phyloP scores from a whole-genome alignment of 2,888 invertebrate genomes.

The Aspidapion aeneum region DNA sequence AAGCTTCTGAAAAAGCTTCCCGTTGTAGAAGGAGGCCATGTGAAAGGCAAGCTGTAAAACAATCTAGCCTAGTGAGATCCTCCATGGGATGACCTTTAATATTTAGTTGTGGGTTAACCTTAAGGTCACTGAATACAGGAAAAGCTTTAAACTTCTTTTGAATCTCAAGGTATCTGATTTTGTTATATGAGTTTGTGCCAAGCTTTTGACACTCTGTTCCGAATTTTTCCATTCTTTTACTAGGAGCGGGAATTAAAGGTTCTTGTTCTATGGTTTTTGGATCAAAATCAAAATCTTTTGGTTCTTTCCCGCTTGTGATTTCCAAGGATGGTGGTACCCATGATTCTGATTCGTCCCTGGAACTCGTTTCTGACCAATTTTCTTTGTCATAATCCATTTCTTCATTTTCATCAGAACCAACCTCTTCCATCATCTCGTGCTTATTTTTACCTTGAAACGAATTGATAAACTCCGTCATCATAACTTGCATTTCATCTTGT shows the following conservation, averaged over 20 bases:
- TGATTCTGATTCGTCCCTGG: no score
- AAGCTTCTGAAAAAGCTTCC: not conserved
- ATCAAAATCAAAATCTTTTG: constrained; percentile 5
- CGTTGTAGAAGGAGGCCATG: not conserved
- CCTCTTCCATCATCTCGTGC: no score
- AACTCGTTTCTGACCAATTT: no score
- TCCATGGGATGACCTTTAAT: not conserved
- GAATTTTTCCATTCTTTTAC: not conserved
- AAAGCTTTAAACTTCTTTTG: constrained; percentile 5
- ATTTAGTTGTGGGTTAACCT: not conserved
- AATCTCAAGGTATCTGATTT: constrained; percentile 8
- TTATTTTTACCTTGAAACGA: no score
- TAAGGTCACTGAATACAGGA: constrained; percentile 6
- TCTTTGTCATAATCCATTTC: no score
- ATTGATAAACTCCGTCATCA: no score
- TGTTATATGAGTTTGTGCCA: constrained; percentile 3
- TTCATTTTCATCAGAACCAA: no score
- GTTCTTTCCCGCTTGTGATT: no score
- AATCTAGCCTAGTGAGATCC: constrained; percentile 6
- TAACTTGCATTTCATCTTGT: no score
- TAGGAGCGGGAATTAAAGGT: constrained; percentile 4
- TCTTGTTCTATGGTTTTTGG: constrained; percentile 6
- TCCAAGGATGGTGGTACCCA: no score
- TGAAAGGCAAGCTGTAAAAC: constrained; percentile 5
- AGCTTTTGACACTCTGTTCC: constrained; percentile 1